Evolutionary conservation across 1,140 invertebrate genomes (phyloP), one percentile per base, ranked within the genome.

Genomic region (Olivierus martensii): DNA sequence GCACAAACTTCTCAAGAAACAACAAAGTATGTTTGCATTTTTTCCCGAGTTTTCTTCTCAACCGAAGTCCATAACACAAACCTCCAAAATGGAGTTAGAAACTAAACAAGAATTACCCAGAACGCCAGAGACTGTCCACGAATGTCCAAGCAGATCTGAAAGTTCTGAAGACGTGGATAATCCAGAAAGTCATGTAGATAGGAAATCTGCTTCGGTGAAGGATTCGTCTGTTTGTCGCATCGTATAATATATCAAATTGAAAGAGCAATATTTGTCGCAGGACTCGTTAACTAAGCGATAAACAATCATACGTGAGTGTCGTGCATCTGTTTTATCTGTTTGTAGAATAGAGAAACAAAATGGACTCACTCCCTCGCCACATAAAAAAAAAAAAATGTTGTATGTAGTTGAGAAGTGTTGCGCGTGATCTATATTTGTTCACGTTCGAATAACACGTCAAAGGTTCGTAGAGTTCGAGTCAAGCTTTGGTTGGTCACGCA

Each of bases 1-100:
- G 46, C 59, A 63, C 46, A 63, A 63, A 49, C 61, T 63, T 45
- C 52, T 63, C n/a, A 63, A 63, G 34, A 63, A 63, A 46, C 62
- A 63, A 37, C 62, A 63, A 34, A 58, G 54, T 44, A 63, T 63
- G 62, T 63, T 63, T 46, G 61, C 61, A 2, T 60, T 56, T 39
- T 62, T 57, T n/a, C 51, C 55, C 3, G 55, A 56, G 3, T 49
- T 51, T 46, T 50, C 49, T 19, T 38, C 45, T 11, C 37, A 48
- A 10, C 44, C 38, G 3, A 43, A 43, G 9, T 15, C 45, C 5
- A 17, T 18, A 41, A 11, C 11, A 41, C 17, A 17, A 15, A 12
- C 38, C 11, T 36, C 36, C 17, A 28, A 42, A 1, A 48, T 15
- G 6, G 45, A 51, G 34, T 11, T 48, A 17, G 54, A 56, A 19